Base-by-base conservation (phyloP, 1,140 invertebrate genomes). In the Drosophila rhopaloa region DNA sequence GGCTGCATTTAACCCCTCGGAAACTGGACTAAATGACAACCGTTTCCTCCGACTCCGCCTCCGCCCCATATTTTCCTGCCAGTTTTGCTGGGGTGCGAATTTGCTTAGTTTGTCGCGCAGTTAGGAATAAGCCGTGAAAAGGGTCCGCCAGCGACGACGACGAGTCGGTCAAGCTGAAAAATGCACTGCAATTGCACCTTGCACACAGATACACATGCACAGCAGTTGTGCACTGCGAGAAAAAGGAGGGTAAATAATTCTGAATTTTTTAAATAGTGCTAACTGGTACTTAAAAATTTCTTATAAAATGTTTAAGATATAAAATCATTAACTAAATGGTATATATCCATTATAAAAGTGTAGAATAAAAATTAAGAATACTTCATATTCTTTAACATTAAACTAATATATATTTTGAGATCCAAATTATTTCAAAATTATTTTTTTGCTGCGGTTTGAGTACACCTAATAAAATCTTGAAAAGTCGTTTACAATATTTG, bases 161-260 rank as follows among this genome's bases (percentile, higher is more conserved):
- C 68, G 85, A 90, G 76, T 89, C 85, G 84, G 85, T 90, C 85
- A 89, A 89, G 85, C 84, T 90, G 84, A 89, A 89, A 89, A 89
- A 84, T 88, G 56, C 70, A 66, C 73, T 88, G 84, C 84, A 89
- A 88, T 89, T 88, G 84, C 84, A 88, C 84, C 84, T 88, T 83
- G 80, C 55, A 80, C 61, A 75, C 37, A 74, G 40, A 61, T 40
- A 81, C 50, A 58, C 46, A 71, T 16, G 37, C 7, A 46, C 29
- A 46, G 35, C 32, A 46, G 40, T n/a, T 32, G 35, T 40, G 35
- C 60, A 61, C 44, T 74, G 35, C 1, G 0, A 73, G 61, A 32
- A 44, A 32, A 32, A 14, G 7, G 66, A 13, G 24, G 27, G 7
- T 48, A 32, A 32, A 6, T 32, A 32, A 32, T 19, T 0, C 16